Conservation (phyloP, 2,797 vertebrate species). For the Lepus oiostolus region DNA sequence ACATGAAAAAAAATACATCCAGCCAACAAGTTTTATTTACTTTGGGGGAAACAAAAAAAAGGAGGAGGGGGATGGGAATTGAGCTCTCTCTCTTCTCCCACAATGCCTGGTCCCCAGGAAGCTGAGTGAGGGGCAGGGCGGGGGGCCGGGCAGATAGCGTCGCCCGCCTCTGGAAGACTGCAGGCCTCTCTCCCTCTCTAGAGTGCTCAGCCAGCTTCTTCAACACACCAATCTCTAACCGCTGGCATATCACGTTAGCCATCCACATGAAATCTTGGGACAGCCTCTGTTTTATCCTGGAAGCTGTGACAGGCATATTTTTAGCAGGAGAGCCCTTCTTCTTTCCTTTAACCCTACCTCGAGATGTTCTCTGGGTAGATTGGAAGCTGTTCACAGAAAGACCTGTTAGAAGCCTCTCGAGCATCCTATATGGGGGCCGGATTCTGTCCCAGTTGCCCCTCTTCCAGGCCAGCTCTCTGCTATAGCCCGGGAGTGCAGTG, state of each 20-base stretch:
- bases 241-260: constrained; percentile 22
- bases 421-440: too few relatives aligned
- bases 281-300: constrained; percentile 33
- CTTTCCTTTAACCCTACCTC: constrained; percentile 55
- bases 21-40: constrained; percentile 2
- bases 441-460: too few relatives aligned
- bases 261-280: constrained; percentile 37
- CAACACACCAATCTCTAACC: constrained; percentile 32
- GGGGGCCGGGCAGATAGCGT: not conserved
- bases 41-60: not conserved
- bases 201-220: not conserved
- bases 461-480: too few relatives aligned
- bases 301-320: constrained; percentile 31
- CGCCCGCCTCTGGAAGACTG: not conserved
- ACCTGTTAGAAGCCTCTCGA: not conserved
- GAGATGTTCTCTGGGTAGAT: constrained; percentile 54
- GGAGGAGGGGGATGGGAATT: not conserved
- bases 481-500: too few relatives aligned
- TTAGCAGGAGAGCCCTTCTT: constrained; percentile 2
- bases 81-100: not conserved
- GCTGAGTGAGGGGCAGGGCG: not conserved
- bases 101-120: not conserved
- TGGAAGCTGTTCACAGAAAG: not conserved
- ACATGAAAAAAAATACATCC: not conserved
- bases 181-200: not conserved